A percentile compares a stretch with the other conserved stretches of the same genome.
Evolutionary conservation across 2,797 vertebrate species (phyloP).

Genomic region (Smutsia gigantea): DNA sequence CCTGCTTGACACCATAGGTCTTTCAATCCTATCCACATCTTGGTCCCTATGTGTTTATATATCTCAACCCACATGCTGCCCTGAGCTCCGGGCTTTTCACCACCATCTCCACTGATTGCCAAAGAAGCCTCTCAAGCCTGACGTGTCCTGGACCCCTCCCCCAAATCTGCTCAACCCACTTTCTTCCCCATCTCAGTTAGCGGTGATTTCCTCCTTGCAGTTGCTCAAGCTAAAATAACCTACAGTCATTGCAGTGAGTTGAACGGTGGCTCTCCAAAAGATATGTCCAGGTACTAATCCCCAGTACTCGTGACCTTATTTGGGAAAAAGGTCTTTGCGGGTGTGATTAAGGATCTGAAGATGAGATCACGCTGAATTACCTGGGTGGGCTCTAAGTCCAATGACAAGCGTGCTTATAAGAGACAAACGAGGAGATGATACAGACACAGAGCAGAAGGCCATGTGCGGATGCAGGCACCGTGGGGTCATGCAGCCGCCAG

Average conservation of each 20-base stretch:
- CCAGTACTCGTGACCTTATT: not conserved
- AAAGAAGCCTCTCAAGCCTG: not conserved
- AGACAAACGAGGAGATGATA: not conserved
- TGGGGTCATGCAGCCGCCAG: not conserved
- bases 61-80: not conserved
- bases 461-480: not conserved
- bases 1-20: not conserved
- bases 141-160: not conserved
- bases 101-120: not conserved
- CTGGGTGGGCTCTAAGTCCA: not conserved
- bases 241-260: not conserved
- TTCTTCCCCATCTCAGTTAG: not conserved
- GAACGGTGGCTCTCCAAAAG: not conserved
- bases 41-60: fast-evolving
- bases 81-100: not conserved
- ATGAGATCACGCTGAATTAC: not conserved
- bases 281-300: fast-evolving
- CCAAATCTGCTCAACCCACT: no score
- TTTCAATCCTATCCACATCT: not conserved
- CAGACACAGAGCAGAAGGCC: not conserved
- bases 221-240: not conserved
- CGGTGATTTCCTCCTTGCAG: not conserved
- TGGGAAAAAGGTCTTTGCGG: not conserved
- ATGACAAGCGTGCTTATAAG: not conserved
- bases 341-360: not conserved